Evolutionary conservation across 2,797 vertebrate species (phyloP).

Genomic region (Eulemur mongoz): DNA sequence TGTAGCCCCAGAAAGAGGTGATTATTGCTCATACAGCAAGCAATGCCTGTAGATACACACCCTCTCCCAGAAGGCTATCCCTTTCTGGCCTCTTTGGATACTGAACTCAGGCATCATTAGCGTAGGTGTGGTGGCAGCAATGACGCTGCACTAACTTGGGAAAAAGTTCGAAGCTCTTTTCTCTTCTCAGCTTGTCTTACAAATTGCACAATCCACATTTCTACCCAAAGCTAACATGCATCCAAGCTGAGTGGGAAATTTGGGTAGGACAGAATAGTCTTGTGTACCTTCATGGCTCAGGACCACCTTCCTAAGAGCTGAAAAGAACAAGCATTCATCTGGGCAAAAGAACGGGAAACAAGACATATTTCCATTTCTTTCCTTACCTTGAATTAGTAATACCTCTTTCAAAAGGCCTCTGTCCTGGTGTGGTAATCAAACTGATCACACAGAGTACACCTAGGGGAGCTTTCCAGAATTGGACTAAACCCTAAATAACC

Average conservation of each 20-base stretch:
- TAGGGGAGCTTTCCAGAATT: neutral
- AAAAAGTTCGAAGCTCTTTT: neutral
- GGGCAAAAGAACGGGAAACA: neutral
- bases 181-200: constrained; percentile 3
- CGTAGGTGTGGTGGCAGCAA: neutral
- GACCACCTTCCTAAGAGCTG: neutral
- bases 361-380: constrained; percentile 18
- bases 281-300: neutral
- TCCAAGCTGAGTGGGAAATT: neutral
- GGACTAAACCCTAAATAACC: neutral
- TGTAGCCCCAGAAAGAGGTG: neutral
- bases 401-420: neutral
- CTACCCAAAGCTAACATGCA: neutral
- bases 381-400: neutral
- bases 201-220: neutral
- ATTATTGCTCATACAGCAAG: neutral
- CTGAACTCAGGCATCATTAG: neutral
- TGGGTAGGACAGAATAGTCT: neutral
- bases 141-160: neutral
- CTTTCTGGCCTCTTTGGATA: neutral
- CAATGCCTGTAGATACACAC: neutral
- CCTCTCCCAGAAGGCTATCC: neutral
- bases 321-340: neutral
- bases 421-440: neutral
- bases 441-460: neutral